Conservation (phyloP, 2,888 invertebrate species). For the Galeruca laticollis region DNA sequence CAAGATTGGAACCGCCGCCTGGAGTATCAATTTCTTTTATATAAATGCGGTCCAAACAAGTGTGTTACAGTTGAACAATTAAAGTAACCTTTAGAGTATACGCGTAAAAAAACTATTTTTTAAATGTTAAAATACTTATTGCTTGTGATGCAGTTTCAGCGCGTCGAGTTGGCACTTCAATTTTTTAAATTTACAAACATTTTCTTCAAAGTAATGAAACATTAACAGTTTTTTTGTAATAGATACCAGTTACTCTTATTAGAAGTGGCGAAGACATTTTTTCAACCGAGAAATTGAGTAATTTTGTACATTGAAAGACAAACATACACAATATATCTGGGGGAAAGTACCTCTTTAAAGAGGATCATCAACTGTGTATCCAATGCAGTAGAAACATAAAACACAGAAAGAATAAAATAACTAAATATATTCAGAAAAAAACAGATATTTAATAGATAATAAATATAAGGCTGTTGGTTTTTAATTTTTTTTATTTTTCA, state of each 20-base stretch:
- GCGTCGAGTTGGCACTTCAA: not conserved
- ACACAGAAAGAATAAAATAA: too few species aligned
- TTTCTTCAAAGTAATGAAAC: not conserved
- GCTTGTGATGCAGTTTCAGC: slow-evolving; percentile 41
- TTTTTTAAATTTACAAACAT: not conserved
- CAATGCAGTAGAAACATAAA: too few species aligned
- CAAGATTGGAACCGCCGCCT: not conserved
- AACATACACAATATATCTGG: too few species aligned
- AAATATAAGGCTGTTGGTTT: too few species aligned
- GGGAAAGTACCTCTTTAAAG: too few species aligned
- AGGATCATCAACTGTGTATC: too few species aligned
- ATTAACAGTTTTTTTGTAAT: not conserved
- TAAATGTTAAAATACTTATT: slow-evolving; percentile 53
- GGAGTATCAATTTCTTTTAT: slow-evolving; percentile 32
- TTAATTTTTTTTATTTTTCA: too few species aligned
- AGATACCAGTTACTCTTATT: not conserved
- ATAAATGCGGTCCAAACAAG: slow-evolving; percentile 60
- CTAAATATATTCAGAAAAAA: too few species aligned
- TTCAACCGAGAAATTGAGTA: too few species aligned
- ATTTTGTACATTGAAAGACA: too few species aligned
- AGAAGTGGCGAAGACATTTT: too few species aligned
- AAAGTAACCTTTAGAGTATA: slow-evolving; percentile 60
- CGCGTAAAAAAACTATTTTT: slow-evolving; percentile 59
- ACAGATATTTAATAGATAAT: too few species aligned
- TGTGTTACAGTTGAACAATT: slow-evolving; percentile 57